Evolutionary conservation across 2,113 vertebrate species (phyloP), one percentile per base, ranked within the genome.

Genomic region (Nettapus auritus): DNA sequence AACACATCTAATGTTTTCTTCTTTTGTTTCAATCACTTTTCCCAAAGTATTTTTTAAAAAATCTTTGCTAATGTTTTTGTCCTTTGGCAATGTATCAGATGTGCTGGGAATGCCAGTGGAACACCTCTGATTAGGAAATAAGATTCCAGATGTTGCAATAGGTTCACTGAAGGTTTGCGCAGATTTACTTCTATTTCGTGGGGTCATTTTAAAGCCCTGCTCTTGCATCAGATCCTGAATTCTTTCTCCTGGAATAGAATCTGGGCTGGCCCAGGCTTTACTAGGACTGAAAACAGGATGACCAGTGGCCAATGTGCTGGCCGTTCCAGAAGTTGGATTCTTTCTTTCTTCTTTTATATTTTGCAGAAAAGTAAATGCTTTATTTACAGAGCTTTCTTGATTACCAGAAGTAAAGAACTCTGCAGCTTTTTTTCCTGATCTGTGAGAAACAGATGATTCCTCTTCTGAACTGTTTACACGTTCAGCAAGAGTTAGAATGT

Each of bases 111-210:
- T 40, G 64, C 52, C 69, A 83, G 82, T 50, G 79, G 92, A 95
- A 95, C 88, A 97, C 86, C 91, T 79, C 82, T 82, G 96, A 97
- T 97, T 96, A 75, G 89, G 88, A 88, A 97, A 93, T 67, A 97
- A 83, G 83, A 95, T 60, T 44, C 96, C 38, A 89, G 97, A 93
- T 69, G 97, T 96, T 71, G 97, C 97, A 80, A 90, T 83, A 62
- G 87, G 86, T 86, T 97, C 96, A 95, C 86, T 97, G 38, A 96
- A 93, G 70, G 78, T 71, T 96, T 95, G 97, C 70, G 95, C 40
- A 81, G 97, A 96, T 82, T 92, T 16, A 40, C 64, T 73, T 86
- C 38, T 95, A 40, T 87, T 94, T 84, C 96, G 97, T 68, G 97
- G 97, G 74, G 73, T 96, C 88, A 97, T 77, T 94, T 98, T 96